These are phyloP conservation scores for Heteronetta atricapilla DNA, from an alignment of 2,113 vertebrate genomes.

Conservation along the genomic window DNA sequence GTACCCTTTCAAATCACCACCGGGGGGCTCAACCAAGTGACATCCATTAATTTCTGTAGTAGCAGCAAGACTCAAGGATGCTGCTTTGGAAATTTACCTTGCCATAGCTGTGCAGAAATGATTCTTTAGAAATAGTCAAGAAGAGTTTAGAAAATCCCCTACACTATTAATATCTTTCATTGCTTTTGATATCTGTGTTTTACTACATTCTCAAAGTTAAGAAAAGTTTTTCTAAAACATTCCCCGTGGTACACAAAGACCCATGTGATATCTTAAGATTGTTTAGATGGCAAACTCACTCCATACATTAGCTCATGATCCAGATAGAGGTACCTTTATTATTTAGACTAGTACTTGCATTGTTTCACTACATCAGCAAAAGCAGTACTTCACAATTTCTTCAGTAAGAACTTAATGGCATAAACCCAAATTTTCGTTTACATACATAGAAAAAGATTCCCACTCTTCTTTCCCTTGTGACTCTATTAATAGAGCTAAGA, in stretches of 20 bases:
- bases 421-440: not conserved
- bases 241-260: not conserved
- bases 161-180: not conserved
- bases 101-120: not conserved
- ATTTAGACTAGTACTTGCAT: not conserved
- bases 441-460: not conserved
- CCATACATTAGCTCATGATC: not conserved
- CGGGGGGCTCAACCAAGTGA: not conserved
- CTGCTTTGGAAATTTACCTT: slow-evolving; percentile 1
- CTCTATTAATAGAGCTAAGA: not conserved
- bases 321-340: not conserved
- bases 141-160: not conserved
- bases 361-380: not conserved
- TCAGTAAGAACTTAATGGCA: not conserved
- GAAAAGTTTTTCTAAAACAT: not conserved
- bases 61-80: not conserved
- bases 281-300: not conserved
- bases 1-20: not conserved
- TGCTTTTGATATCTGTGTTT: not conserved
- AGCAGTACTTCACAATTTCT: not conserved
- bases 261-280: not conserved
- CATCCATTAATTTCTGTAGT: not conserved
- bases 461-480: not conserved
- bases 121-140: not conserved
- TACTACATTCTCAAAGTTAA: not conserved